These are phyloP conservation scores for Marmota flaviventris DNA, from an alignment of 2,113 vertebrate species.

Conservation along the genomic window DNA sequence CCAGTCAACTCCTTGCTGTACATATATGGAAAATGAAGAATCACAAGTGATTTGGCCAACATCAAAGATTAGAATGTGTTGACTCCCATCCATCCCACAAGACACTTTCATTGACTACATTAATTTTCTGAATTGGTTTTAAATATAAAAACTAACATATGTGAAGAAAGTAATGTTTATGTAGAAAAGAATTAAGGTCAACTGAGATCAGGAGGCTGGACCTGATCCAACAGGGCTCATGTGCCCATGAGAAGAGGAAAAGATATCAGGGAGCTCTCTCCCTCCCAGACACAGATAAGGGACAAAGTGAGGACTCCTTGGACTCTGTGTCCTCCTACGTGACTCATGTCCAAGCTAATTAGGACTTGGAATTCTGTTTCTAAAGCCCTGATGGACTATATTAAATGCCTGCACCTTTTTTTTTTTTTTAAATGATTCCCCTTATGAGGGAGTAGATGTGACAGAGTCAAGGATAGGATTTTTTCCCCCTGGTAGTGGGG, in stretches of 20 bases:
- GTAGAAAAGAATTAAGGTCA: not conserved
- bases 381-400: not conserved
- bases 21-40: not conserved
- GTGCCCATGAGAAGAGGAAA: not conserved
- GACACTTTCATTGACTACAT: not conserved
- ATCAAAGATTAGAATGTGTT: not conserved
- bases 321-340: not conserved
- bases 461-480: not conserved
- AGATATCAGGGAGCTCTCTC: too few relatives aligned
- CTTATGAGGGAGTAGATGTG: not conserved
- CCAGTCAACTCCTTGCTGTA: not conserved
- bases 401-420: not conserved
- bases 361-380: not conserved
- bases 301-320: not conserved
- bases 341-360: not conserved
- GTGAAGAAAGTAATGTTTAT: too few relatives aligned
- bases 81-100: rapidly evolving
- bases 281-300: not conserved
- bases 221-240: not conserved
- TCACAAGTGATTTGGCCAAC: not conserved
- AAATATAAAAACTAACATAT: not conserved
- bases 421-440: not conserved
- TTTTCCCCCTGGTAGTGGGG: too few relatives aligned
- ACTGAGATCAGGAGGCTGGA: not conserved
- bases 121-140: not conserved